Evolutionary conservation across 2,113 vertebrate species (phyloP).

Genomic region (Gasterosteus nipponicus): DNA sequence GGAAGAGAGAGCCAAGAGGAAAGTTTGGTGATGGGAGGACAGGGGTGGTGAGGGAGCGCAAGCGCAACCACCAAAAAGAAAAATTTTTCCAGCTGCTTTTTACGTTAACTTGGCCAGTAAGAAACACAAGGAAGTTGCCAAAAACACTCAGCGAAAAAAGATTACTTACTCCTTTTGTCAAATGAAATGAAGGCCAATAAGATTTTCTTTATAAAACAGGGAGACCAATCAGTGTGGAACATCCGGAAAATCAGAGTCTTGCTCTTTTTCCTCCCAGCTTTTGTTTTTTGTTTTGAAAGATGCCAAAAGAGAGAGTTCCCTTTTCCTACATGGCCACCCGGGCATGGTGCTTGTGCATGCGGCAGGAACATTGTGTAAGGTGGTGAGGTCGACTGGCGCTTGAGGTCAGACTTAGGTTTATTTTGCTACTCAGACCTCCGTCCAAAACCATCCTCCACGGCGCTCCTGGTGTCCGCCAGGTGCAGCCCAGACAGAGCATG

Average conservation of each 20-base stretch:
- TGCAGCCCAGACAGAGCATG: conserved; percentile 63
- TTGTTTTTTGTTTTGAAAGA: conserved; percentile 41
- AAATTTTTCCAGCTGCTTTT: conserved; percentile 31
- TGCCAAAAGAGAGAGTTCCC: conserved; percentile 16
- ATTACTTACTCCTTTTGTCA: not conserved
- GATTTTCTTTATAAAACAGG: conserved; percentile 12
- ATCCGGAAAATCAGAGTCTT: not conserved
- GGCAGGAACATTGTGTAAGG: conserved; percentile 62
- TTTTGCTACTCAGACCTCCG: conserved; percentile 70
- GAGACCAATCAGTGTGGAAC: conserved; percentile 10
- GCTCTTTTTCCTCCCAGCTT: conserved; percentile 16
- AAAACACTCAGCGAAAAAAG: conserved; percentile 14
- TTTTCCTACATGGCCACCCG: conserved; percentile 61
- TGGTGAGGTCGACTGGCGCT: conserved; percentile 65
- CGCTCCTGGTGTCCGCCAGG: conserved; percentile 60
- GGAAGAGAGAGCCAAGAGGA: conserved; percentile 8
- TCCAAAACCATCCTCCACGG: conserved; percentile 74
- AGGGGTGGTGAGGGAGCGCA: conserved; percentile 12
- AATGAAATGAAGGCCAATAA: conserved; percentile 16
- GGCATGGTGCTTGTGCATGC: conserved; percentile 54
- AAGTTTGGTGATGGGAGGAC: conserved; percentile 2
- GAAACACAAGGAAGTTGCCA: not conserved
- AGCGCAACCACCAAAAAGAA: conserved; percentile 35
- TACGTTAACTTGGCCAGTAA: conserved; percentile 27
- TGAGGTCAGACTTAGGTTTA: conserved; percentile 78